Conservation (phyloP, 2,888 invertebrate genomes). For the Mesochorus sp. region DNA sequence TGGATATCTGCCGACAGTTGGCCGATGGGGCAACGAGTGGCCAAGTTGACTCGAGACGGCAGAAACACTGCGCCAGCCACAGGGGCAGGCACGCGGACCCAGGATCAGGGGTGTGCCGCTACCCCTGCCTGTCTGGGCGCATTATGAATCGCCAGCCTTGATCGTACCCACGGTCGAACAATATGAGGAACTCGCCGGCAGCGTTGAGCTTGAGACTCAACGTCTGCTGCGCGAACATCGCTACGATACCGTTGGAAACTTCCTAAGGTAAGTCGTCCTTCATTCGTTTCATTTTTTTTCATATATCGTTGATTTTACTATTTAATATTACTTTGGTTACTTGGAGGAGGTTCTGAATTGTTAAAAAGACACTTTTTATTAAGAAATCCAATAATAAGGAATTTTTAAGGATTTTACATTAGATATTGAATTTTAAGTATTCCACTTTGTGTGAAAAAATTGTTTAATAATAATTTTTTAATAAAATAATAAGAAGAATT, state of each 20-base stretch:
- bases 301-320: neutral
- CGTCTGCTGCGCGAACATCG: slow-evolving; percentile 91
- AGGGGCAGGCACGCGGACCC: slow-evolving; percentile 81
- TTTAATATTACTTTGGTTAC: too few species aligned
- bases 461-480: too few species aligned
- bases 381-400: too few species aligned
- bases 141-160: slow-evolving; percentile 83
- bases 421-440: too few species aligned
- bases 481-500: too few species aligned
- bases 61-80: slow-evolving; percentile 83
- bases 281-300: neutral
- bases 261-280: slow-evolving; percentile 83
- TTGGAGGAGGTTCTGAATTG: too few species aligned
- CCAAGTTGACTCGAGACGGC: slow-evolving; percentile 97
- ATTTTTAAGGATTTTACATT: too few species aligned
- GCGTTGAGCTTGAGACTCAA: slow-evolving; percentile 91
- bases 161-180: slow-evolving; percentile 84
- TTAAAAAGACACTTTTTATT: too few species aligned
- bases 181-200: slow-evolving; percentile 91
- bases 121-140: slow-evolving; percentile 90
- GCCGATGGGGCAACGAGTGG: slow-evolving; percentile 97
- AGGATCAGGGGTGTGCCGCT: slow-evolving; percentile 89
- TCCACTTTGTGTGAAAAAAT: too few species aligned
- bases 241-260: slow-evolving; percentile 95
- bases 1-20: slow-evolving; percentile 90